phyloP scores from a whole-genome alignment of 1,140 invertebrate genomes.

The Heliconius eleuchia region DNA sequence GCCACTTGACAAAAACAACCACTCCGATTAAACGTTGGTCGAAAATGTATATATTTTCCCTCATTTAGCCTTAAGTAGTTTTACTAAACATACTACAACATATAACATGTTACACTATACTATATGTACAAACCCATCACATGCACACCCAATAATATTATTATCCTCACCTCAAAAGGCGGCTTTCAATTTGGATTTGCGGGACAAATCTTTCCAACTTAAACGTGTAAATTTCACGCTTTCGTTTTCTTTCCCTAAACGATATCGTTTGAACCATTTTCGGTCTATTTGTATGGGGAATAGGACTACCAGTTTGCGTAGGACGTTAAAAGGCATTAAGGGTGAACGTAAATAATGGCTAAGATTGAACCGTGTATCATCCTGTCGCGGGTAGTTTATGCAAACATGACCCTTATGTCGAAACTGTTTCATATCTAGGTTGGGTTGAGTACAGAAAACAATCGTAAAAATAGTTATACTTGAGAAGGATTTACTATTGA shows the following conservation, averaged over 20 bases:
- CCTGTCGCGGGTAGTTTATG: slow-evolving; percentile 26
- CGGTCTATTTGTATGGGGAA: slow-evolving; percentile 41
- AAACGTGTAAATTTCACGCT: slow-evolving; percentile 29
- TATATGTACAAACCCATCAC: neutral
- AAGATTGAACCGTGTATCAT: slow-evolving; percentile 39
- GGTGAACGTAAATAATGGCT: slow-evolving; percentile 45
- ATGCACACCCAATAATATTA: neutral
- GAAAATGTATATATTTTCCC: too few relatives aligned
- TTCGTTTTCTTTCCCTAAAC: slow-evolving; percentile 30
- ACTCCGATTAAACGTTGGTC: too few relatives aligned
- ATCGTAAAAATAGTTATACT: neutral
- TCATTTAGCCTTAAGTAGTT: too few relatives aligned
- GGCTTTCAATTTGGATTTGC: slow-evolving; percentile 5
- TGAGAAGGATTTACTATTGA: neutral
- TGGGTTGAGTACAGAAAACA: slow-evolving; percentile 19
- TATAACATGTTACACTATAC: neutral
- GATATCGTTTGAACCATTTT: slow-evolving; percentile 31
- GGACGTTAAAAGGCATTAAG: slow-evolving; percentile 46
- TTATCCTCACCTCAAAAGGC: neutral
- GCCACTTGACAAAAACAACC: neutral
- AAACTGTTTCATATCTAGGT: slow-evolving; percentile 26
- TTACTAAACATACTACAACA: too few relatives aligned
- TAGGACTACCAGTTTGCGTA: slow-evolving; percentile 42
- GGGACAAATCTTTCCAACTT: slow-evolving; percentile 26
- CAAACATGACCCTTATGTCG: slow-evolving; percentile 35